Conservation (phyloP, 2,113 vertebrate genomes). For the Helogale parvula region DNA sequence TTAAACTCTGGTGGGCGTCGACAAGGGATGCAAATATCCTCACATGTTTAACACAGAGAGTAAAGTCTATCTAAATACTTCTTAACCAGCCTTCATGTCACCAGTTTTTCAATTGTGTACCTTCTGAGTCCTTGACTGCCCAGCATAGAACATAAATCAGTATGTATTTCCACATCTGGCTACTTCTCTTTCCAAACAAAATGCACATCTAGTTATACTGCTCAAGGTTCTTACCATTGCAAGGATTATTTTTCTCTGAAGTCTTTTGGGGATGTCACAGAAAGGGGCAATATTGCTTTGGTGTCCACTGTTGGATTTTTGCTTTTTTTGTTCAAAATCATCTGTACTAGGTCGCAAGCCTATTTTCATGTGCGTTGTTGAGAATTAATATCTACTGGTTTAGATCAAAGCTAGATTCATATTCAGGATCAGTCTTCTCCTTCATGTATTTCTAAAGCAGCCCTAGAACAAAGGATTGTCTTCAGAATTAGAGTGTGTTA, state of each 20-base stretch:
- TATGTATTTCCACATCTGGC: neutral
- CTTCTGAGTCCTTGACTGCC: neutral
- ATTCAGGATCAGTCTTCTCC: neutral
- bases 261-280: neutral
- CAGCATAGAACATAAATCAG: neutral
- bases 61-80: neutral
- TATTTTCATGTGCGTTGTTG: neutral
- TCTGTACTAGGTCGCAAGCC: neutral
- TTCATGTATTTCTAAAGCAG: neutral
- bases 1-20: neutral
- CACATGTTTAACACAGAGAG: neutral
- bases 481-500: neutral
- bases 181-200: constrained; percentile 3
- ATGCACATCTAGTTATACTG: neutral
- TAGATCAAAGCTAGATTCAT: neutral
- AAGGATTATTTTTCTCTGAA: neutral
- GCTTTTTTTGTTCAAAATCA: neutral
- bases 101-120: neutral
- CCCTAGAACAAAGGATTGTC: neutral
- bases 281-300: neutral
- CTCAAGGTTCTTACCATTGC: neutral
- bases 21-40: neutral
- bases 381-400: neutral
- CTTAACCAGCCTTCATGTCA: neutral
- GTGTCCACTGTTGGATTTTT: too few relatives aligned